Evolutionary conservation across 2,888 invertebrate genomes (phyloP), one percentile per base, ranked within the genome.

Genomic region (Lasioglossum morio): DNA sequence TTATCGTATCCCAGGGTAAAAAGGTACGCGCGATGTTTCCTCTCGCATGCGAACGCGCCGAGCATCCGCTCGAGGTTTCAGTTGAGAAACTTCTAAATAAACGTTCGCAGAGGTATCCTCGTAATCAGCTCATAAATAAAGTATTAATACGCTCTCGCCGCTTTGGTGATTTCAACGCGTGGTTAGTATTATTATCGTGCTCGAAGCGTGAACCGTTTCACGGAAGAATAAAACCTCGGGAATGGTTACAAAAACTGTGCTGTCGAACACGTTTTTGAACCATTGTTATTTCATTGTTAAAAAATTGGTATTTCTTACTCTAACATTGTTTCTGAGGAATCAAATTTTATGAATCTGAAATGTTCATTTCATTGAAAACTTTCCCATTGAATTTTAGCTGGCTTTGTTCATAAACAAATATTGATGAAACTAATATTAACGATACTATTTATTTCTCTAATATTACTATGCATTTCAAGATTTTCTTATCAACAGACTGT

Each of bases 121-220:
- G 46, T 63, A 60, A 69, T 69, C 57, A 40, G 23, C 37, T 70
- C 70, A 40, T 40, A 40, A 70, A 70, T 70, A 40, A 40, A 40
- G 40, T 70, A 70, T 70, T 70, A 70, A 70, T n/a, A n/a, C 70
- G n/a, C n/a, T 37, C 70, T n/a, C 63, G 63, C 40, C 70, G 40
- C 14, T 72, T 19, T 8, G 46, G 72, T 34, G 66, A 23, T 72
- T 5, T 4, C 53, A 14, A 19, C 30, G 46, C 53, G 23, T 12
- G 16, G 27, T 34, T 69, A 34, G 69, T 37, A 69, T 37, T 4
- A 23, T 69, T 37, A 19, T 1, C 69, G 69, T 37, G 69, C 69
- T 23, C 23, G 66, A 4, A 66, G 8, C 66, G 66, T 66, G 69
- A 37, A 69, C 69, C 69, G 69, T 37, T 69, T 37, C 34, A 69